These are phyloP conservation scores for Cryptocephalus moraei DNA, from an alignment of 2,888 invertebrate genomes.

Conservation along the genomic window DNA sequence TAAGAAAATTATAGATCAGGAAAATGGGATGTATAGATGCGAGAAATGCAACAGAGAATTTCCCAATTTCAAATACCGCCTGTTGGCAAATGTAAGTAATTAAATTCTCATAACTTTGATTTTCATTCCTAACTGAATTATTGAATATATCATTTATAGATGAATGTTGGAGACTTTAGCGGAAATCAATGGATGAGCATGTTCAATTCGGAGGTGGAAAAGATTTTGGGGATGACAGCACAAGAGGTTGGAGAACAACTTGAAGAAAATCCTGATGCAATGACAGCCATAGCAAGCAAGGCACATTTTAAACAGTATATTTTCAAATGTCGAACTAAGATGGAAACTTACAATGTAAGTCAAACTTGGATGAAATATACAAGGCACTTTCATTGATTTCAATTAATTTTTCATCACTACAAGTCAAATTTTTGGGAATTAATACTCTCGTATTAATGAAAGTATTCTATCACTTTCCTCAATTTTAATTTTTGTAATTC, in stretches of 20 bases:
- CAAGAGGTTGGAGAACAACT: slow-evolving; percentile 71
- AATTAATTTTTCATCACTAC: not conserved
- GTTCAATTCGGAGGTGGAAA: slow-evolving; percentile 78
- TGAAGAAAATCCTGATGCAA: slow-evolving; percentile 54
- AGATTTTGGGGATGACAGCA: slow-evolving; percentile 58
- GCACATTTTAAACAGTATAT: slow-evolving; percentile 71
- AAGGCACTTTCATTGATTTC: not conserved
- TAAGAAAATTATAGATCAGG: slow-evolving; percentile 86
- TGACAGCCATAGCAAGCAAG: slow-evolving; percentile 57
- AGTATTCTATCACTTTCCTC: not conserved
- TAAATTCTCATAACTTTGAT: not conserved
- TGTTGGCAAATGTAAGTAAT: slow-evolving; percentile 65
- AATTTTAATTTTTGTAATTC: slow-evolving; percentile 5
- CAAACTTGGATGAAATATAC: not conserved
- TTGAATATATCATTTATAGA: slow-evolving; percentile 41
- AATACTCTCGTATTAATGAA: too few relatives aligned
- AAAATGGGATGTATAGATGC: slow-evolving; percentile 82
- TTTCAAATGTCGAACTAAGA: slow-evolving; percentile 77
- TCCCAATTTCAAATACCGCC: slow-evolving; percentile 76
- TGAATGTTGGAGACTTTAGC: slow-evolving; percentile 77
- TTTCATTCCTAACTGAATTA: not conserved
- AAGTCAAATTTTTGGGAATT: not conserved
- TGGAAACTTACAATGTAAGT: slow-evolving; percentile 83
- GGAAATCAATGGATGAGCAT: slow-evolving; percentile 85
- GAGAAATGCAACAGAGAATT: slow-evolving; percentile 88